These are phyloP conservation scores for Clunio marinus DNA, from an alignment of 2,888 invertebrate genomes.

Conservation along the genomic window DNA sequence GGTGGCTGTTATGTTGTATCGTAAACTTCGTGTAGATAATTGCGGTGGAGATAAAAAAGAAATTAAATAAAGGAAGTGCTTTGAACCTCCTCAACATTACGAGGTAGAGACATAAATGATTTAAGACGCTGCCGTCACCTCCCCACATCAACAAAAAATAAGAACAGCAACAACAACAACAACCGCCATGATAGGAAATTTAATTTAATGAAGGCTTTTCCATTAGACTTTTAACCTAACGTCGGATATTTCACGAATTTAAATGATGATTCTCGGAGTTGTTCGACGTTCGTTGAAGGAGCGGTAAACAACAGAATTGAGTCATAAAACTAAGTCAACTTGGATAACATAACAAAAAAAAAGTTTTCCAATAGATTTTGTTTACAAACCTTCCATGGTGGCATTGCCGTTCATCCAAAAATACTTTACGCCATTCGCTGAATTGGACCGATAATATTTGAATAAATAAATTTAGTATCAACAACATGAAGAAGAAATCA, in stretches of 20 bases:
- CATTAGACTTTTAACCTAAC: conserved; percentile 1
- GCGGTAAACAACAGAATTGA: background rate
- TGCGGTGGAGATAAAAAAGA: too few relatives aligned
- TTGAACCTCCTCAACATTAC: too few relatives aligned
- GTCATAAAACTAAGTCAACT: conserved; percentile 15
- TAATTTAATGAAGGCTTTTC: conserved; percentile 1
- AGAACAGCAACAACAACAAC: too few relatives aligned
- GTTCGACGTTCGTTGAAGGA: background rate
- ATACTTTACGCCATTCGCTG: background rate
- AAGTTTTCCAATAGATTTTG: background rate
- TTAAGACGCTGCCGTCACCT: too few relatives aligned
- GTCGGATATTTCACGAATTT: background rate
- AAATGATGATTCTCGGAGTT: background rate
- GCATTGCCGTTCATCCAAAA: background rate
- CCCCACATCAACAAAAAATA: too few relatives aligned
- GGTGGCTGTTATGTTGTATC: too few relatives aligned
- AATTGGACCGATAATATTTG: conserved; percentile 2
- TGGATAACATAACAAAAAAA: background rate
- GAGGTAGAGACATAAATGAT: too few relatives aligned
- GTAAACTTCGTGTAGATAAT: background rate
- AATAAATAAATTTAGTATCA: too few relatives aligned
- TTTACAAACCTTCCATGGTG: background rate
- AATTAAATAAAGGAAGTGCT: too few relatives aligned
- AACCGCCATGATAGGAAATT: too few relatives aligned
- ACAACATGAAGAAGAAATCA: too few relatives aligned